phyloP scores from a whole-genome alignment of 92 coral and sea anemone species.

The Metridium senile region DNA sequence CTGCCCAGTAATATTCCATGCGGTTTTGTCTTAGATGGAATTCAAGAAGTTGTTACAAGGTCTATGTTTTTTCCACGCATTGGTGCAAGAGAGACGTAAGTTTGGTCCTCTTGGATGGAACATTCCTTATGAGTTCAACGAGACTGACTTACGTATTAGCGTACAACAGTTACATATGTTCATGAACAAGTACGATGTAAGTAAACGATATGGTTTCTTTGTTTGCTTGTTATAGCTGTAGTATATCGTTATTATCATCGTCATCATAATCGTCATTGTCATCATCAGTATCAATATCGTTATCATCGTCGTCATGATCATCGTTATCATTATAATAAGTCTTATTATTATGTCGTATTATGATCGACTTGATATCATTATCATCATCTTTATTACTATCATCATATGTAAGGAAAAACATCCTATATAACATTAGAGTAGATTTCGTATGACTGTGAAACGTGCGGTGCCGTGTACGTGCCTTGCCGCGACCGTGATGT shows the following conservation, averaged over 20 bases:
- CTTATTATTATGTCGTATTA: no score
- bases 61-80: conserved; percentile 96
- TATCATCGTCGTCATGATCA: no score
- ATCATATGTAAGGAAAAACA: no score
- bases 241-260: not conserved
- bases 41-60: conserved; percentile 94
- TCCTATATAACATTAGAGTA: no score
- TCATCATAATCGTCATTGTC: no score
- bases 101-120: conserved; percentile 99
- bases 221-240: not conserved
- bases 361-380: no score
- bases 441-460: no score
- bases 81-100: conserved; percentile 94
- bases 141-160: conserved; percentile 92
- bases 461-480: no score
- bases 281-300: no score
- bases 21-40: conserved; percentile 51
- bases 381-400: no score
- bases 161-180: conserved; percentile 97
- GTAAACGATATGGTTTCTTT: conserved; percentile 21
- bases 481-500: no score
- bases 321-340: no score
- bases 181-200: conserved; percentile 89
- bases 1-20: not conserved
- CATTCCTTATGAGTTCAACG: conserved; percentile 98